phyloP scores from a whole-genome alignment of 2,888 invertebrate species.

The Corythucha ciliata region DNA sequence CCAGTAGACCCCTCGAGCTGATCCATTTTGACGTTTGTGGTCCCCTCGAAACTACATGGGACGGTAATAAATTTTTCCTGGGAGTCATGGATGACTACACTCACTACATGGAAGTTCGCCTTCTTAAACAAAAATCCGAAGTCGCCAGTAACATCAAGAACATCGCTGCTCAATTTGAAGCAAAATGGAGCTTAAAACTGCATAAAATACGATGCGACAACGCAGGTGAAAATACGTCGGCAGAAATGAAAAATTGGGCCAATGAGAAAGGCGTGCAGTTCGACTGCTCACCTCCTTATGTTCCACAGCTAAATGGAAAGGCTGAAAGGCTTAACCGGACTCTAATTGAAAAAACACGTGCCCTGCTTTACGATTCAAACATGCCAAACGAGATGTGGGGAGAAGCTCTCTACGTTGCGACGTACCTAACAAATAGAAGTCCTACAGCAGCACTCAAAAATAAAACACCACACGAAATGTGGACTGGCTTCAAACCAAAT shows the following conservation, averaged over 20 bases:
- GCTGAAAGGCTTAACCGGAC: slow-evolving; percentile 2
- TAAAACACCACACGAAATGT: slow-evolving; percentile 11
- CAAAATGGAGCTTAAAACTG: slow-evolving; percentile 1
- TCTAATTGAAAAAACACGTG: slow-evolving; percentile 13
- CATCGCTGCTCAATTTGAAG: slow-evolving; percentile 5
- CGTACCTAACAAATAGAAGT: slow-evolving; percentile 2
- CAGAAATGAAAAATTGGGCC: slow-evolving; percentile 4
- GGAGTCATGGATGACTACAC: not conserved
- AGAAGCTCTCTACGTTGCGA: slow-evolving; percentile 5
- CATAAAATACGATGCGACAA: slow-evolving; percentile 5
- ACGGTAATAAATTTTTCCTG: not conserved
- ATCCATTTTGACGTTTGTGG: no score
- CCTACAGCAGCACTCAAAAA: not conserved
- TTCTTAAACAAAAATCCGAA: slow-evolving; percentile 5
- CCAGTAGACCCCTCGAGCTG: not conserved
- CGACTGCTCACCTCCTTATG: slow-evolving; percentile 5
- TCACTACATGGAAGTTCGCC: not conserved
- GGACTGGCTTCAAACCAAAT: not conserved
- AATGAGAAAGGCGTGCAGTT: slow-evolving; percentile 1
- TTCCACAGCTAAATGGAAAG: slow-evolving; percentile 8
- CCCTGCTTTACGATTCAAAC: slow-evolving; percentile 1
- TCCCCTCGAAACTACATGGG: not conserved
- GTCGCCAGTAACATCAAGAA: not conserved
- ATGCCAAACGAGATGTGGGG: slow-evolving; percentile 9
- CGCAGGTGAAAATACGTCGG: slow-evolving; percentile 3